Evolutionary conservation across 2,113 vertebrate species (phyloP).

Genomic region (Ondatra zibethicus): DNA sequence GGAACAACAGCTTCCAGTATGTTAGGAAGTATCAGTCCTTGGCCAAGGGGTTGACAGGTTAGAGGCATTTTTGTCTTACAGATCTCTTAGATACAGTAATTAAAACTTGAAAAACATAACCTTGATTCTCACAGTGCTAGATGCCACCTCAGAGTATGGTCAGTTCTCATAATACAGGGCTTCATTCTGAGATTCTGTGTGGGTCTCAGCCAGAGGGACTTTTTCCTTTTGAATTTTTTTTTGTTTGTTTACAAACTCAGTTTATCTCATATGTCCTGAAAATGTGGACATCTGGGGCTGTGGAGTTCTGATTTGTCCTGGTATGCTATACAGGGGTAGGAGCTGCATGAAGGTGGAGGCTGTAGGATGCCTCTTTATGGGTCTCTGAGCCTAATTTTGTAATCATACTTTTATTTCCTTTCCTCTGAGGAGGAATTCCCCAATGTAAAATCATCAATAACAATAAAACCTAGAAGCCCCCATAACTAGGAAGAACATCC

Average conservation of each 20-base stretch:
- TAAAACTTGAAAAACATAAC: background rate
- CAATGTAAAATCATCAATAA: background rate
- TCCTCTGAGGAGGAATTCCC: background rate
- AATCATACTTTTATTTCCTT: background rate
- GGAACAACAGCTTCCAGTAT: background rate
- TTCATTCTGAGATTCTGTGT: background rate
- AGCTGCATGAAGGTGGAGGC: background rate
- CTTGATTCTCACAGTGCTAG: background rate
- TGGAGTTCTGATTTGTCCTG: background rate
- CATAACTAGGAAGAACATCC: background rate
- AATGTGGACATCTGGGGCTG: background rate
- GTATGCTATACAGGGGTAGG: background rate
- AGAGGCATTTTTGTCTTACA: background rate
- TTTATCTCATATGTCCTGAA: background rate
- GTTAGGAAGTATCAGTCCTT: background rate
- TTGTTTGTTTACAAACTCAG: background rate
- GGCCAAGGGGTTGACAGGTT: background rate
- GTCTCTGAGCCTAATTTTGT: background rate
- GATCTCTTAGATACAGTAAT: no score
- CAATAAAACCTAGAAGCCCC: conserved; percentile 24
- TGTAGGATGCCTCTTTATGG: background rate
- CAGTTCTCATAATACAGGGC: background rate
- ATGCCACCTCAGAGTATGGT: background rate
- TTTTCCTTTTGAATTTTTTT: background rate
- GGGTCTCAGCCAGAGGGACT: background rate